Base-by-base conservation (phyloP, 2,888 invertebrate species). In the Halictus quadricinctus region DNA sequence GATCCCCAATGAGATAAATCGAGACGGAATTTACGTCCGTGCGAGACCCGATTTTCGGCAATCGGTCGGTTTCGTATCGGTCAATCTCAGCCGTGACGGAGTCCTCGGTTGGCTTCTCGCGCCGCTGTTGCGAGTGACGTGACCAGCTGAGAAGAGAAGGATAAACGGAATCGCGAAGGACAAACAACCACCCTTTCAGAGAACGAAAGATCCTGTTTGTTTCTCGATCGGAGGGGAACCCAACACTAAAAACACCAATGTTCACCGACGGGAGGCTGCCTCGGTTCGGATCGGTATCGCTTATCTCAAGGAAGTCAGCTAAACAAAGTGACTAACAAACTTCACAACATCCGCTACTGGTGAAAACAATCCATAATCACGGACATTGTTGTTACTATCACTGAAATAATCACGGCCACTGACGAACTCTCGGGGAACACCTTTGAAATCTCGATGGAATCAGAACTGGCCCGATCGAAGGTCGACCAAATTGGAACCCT, bases 281-380 rank as follows among this genome's bases (percentile, higher is more conserved):
- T 29, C 64, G 64, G 66, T 73, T 54, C 48, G 54, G 74, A 69
- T 74, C 69, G 43, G 72, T 64, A 58, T 76, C 66, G 58, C 72
- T 84, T 81, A 76, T 83, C 58, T 58, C 80, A 36, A 74, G 48
- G 76, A 50, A 76, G 76, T 84, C 82, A 81, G 80, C 85, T 80
- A 78, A 82, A 88, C 75, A 79, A 73, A 90, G 74, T 76, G 54
- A 54, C 74, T 72, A 76, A 78, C 25, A 72, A 82, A 79, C 76
- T 75, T 84, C 75, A 73, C 72, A 70, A 80, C 84, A 84, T 90
- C 91, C 92, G 92, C 92, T 94, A 93, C 90, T 93, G 93, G 87
- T 90, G 91, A 92, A 92, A 92, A 93, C 93, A 93, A 94, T 94
- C 94, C 94, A 94, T 94, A 90, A 91, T 92, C 91, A 91, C 91